A percentile compares a stretch with the other conserved stretches of the same genome.
phyloP scores from a whole-genome alignment of 2,113 vertebrate species.

The Elanoides forficatus region DNA sequence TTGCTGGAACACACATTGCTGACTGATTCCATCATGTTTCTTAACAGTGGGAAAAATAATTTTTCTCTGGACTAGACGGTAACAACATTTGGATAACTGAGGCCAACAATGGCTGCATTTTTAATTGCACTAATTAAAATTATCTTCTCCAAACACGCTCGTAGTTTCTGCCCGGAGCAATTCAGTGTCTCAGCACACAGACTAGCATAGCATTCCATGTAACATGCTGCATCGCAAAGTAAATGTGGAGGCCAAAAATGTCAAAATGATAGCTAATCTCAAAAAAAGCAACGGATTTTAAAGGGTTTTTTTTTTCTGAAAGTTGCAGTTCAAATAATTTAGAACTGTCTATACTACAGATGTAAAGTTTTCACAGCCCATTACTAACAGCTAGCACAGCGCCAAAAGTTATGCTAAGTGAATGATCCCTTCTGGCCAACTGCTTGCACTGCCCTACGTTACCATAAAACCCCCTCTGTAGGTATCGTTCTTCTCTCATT shows the following conservation, averaged over 20 bases:
- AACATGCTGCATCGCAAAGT: fast-evolving
- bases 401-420: not conserved
- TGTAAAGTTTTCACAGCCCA: not conserved
- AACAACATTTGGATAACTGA: not conserved
- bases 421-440: not conserved
- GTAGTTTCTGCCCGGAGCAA: not conserved
- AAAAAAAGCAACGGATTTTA: not conserved
- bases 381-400: not conserved
- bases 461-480: not conserved
- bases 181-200: not conserved
- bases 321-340: not conserved
- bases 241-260: not conserved
- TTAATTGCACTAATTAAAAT: not conserved
- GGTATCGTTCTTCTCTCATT: not conserved
- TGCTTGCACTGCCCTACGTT: not conserved
- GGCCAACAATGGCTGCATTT: not conserved
- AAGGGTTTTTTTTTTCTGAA: not conserved
- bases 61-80: not conserved
- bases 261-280: not conserved
- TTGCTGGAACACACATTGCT: not conserved
- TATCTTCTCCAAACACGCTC: not conserved
- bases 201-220: fast-evolving
- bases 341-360: not conserved
- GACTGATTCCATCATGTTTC: not conserved
- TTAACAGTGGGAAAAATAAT: conserved; percentile 1